Evolutionary conservation across 2,797 vertebrate species (phyloP).

Genomic region (Tokudaia muenninki): DNA sequence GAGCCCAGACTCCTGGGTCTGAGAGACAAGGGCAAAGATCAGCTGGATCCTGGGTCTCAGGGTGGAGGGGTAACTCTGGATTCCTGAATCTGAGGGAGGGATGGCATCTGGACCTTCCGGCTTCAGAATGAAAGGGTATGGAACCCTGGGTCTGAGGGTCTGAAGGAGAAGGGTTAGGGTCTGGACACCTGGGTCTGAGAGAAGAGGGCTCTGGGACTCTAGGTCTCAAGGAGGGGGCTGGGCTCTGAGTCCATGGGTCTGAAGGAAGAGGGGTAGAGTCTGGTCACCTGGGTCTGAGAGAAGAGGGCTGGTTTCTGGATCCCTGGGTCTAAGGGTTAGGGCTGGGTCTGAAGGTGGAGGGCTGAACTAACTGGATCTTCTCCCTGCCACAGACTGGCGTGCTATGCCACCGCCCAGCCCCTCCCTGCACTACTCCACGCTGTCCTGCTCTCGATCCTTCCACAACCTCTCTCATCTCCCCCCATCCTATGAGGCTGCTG

Average conservation of each 20-base stretch:
- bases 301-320: too few species aligned
- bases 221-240: too few species aligned
- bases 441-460: slow-evolving; percentile 94
- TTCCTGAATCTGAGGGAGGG: background rate
- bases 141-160: background rate
- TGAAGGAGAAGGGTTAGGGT: background rate
- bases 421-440: slow-evolving; percentile 93
- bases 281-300: background rate
- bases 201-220: background rate
- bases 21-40: background rate
- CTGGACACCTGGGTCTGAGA: background rate
- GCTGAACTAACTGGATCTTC: background rate
- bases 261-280: background rate
- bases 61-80: too few species aligned
- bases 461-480: slow-evolving; percentile 96
- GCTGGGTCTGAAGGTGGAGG: background rate
- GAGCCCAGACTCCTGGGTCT: background rate
- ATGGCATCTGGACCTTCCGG: background rate
- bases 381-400: slow-evolving; percentile 86
- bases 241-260: too few species aligned
- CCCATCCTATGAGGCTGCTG: slow-evolving; percentile 94
- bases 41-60: background rate
- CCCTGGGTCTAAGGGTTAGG: background rate
- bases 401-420: slow-evolving; percentile 92
- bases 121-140: background rate